Conservation (phyloP, 2,888 invertebrate species). For the Allolobophora icterica region DNA sequence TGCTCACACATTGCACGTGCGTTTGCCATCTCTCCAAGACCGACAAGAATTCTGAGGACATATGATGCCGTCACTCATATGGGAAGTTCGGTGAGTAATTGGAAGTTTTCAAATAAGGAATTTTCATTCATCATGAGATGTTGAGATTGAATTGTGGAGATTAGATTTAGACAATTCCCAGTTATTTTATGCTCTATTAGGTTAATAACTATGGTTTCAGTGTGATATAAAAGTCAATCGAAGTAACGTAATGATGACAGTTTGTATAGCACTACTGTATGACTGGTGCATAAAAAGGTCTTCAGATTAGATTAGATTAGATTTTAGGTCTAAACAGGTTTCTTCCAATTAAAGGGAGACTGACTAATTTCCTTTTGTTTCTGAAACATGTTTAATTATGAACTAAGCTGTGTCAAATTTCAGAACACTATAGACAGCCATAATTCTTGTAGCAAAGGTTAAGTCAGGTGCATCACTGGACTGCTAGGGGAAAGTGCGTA, state of each 20-base stretch:
- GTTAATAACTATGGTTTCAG: neutral
- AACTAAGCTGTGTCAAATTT: neutral
- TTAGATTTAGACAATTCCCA: too few species aligned
- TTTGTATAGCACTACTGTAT: neutral
- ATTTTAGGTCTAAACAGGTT: neutral
- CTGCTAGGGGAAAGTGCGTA: neutral
- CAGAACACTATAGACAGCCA: neutral
- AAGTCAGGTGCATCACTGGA: neutral
- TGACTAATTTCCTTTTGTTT: neutral
- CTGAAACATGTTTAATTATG: neutral
- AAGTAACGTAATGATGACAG: too few species aligned
- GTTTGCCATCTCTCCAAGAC: conserved; percentile 80
- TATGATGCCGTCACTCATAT: conserved; percentile 84
- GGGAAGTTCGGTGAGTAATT: conserved; percentile 82
- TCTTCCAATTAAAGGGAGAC: neutral
- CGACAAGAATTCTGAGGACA: conserved; percentile 78
- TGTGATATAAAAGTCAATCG: neutral
- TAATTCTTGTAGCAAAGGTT: neutral
- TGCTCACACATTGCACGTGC: conserved; percentile 95
- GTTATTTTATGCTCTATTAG: too few species aligned
- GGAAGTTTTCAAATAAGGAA: neutral
- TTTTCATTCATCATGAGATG: neutral
- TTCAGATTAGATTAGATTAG: neutral
- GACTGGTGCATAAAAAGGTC: neutral
- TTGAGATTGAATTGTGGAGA: neutral